Evolutionary conservation across 2,797 vertebrate species (phyloP), one percentile per base, ranked within the genome.

Genomic region (Lagodon rhomboides): DNA sequence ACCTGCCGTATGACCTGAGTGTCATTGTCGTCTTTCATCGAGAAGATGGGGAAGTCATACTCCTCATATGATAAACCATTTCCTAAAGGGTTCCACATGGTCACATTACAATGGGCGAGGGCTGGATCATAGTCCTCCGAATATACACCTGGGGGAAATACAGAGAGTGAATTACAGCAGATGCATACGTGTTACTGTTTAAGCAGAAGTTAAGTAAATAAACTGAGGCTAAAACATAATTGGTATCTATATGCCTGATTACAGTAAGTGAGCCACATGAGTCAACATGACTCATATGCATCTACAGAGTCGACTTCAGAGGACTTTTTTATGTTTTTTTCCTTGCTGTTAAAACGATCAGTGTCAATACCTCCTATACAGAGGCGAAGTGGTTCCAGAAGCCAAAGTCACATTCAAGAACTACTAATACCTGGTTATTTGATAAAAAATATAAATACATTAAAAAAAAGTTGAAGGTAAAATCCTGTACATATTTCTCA

Each of bases 21-120:
- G 91, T 99, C 96, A 0, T 96, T 97, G 93, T 96, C 95, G 1
- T 99, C 96, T 34, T 96, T 95, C 12, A 99, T 91, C 3, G 97
- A 97, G 91, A 99, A 99, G 71, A 99, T 95, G 1, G 98, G 98
- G 83, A 99, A 99, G 73, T 93, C 89, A 6, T 96, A 99, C 60
- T 98, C 96, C 90, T 99, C 97, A 0, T 97, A 98, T 1, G 97
- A 96, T 63, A 99, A 80, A 0, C 96, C 96, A 0, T 77, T 96
- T 3, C 97, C 98, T 5, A 92, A 11, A 0, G 95, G 94, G 78
- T 99, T 99, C 98, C 98, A 99, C 47, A 83, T 0, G 0, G 93
- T 95, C 0, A 1, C 0, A 0, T 93, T 96, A 89, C 98, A 99
- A 84, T 97, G 94, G 0, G 98, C 95, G 41, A 96, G 84, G 46